Evolutionary conservation across 2,888 invertebrate species (phyloP), one percentile per base, ranked within the genome.

Genomic region (Mimas tiliae): DNA sequence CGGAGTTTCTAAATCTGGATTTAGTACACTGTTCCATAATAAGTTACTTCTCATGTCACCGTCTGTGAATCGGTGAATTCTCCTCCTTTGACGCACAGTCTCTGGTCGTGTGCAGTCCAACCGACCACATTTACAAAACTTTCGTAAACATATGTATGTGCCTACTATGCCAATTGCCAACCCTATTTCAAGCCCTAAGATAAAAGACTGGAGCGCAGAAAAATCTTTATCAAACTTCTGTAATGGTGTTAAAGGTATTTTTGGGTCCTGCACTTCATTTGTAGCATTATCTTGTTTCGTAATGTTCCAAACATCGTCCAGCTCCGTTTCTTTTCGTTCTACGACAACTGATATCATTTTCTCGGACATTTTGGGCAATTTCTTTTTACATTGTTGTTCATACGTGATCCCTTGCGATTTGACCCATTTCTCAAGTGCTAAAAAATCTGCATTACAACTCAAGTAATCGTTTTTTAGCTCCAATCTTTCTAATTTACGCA

Each of bases 381-480:
- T 84, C 76, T 86, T 80, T 51, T 73, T 84, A 71, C 94, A 94
- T 71, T 88, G 87, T 63, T 94, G 94, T 33, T 93, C 87, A 64
- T 94, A 94, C 66, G 79, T 78, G 67, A 94, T 91, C 6, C 84
- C 82, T 27, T 79, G 86, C 0, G 85, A 81, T 4, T 76, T 69
- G 34, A 94, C 87, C 89, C 94, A 94, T 7, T 78, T 78, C 71
- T 92, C 91, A 0, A 91, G 81, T 3, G 88, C 83, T 7, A 87
- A 82, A 38, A 93, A 90, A 33, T 90, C 86, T 0, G 84, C 81
- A 73, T 93, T 94, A 77, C 96, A 96, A 66, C 91, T 88, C 84
- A 94, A 94, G 66, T 93, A 94, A 72, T 95, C 96, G 69, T 93
- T 94, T 33, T 92, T 85, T 1, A 95, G 78, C 75, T 94, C 93